These are phyloP conservation scores for Neoscelio sp. DNA, from an alignment of 2,888 invertebrate species.

Conservation along the genomic window DNA sequence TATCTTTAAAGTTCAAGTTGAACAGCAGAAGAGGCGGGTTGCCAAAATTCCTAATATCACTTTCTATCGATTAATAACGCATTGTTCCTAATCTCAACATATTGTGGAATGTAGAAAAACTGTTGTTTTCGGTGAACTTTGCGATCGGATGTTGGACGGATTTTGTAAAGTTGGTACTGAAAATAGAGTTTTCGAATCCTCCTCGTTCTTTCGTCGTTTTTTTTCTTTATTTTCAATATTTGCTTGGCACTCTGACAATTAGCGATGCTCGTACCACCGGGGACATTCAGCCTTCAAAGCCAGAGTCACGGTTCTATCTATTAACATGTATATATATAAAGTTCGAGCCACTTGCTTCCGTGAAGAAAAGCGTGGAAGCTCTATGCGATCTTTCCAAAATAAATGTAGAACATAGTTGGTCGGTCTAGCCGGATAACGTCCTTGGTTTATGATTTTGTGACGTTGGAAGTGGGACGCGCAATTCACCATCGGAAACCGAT, in stretches of 20 bases:
- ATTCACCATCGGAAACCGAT: constrained; percentile 33
- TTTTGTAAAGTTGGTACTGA: not conserved
- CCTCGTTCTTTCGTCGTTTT: constrained; percentile 1
- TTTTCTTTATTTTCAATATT: constrained; percentile 55
- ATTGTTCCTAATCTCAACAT: not conserved
- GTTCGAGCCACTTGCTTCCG: constrained; percentile 65
- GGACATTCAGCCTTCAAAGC: constrained; percentile 70
- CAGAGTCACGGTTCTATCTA: constrained; percentile 70
- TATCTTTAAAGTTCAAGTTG: constrained; percentile 65
- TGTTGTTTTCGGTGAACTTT: not conserved
- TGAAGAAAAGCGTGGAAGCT: constrained; percentile 53
- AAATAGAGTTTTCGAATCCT: constrained; percentile 24
- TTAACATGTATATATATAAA: constrained; percentile 62
- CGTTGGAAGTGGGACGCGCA: constrained; percentile 10
- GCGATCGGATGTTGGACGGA: no score
- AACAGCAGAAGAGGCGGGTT: constrained; percentile 43
- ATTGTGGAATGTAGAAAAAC: not conserved
- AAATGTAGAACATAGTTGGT: constrained; percentile 54
- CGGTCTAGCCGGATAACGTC: constrained; percentile 52
- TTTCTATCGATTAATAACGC: constrained; percentile 45
- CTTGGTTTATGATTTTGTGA: constrained; percentile 36
- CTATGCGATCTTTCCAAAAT: constrained; percentile 66
- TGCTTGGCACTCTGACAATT: constrained; percentile 67
- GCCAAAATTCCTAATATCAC: constrained; percentile 51
- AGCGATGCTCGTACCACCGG: constrained; percentile 62